Evolutionary conservation across 37 sponge, comb jelly and placozoan genomes (phyloP).

Genomic region (Eunapius fragilis): DNA sequence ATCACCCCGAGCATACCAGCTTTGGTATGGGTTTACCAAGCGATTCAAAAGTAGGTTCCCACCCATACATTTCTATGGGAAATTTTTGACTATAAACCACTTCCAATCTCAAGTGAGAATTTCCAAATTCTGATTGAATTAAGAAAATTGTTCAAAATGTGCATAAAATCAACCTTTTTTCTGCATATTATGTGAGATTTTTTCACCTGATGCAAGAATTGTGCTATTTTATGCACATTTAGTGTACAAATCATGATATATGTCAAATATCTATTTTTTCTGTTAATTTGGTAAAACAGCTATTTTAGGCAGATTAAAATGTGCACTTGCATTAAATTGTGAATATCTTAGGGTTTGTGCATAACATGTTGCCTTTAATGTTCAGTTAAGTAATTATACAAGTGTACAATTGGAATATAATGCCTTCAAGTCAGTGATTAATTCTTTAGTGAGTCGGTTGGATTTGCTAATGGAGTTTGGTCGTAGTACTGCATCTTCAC

Average conservation of each 20-base stretch:
- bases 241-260: neutral
- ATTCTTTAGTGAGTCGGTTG: neutral
- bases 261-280: neutral
- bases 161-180: neutral
- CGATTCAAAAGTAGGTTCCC: too few species aligned
- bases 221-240: neutral
- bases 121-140: neutral
- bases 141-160: neutral
- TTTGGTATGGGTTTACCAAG: too few species aligned
- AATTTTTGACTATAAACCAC: too few species aligned
- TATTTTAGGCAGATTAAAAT: neutral
- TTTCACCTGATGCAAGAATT: neutral
- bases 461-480: neutral
- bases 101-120: neutral
- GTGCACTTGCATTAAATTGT: neutral
- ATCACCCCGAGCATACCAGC: too few species aligned
- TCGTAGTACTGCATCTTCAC: neutral
- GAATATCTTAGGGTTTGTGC: neutral
- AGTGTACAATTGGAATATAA: neutral
- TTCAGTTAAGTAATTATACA: neutral
- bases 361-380: neutral
- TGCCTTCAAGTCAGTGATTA: neutral
- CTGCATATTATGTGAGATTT: neutral
- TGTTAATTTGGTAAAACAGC: neutral
- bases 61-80: too few species aligned